Percentiles rank a stretch among this genome's conserved stretches.
Conservation (phyloP, 1,140 invertebrate genomes). For the Bicyclus anynana region DNA sequence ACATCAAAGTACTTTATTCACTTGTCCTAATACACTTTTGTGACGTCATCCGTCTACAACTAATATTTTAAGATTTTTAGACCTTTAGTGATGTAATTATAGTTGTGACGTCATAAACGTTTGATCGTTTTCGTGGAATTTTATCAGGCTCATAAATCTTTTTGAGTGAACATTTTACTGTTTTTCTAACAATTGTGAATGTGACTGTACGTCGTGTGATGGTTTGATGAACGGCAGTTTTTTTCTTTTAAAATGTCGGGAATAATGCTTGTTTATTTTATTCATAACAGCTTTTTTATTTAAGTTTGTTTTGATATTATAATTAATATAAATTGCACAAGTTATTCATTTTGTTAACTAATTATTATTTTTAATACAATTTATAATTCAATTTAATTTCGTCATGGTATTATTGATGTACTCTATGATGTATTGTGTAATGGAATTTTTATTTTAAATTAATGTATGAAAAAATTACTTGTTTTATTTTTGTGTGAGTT, state of each 20-base stretch:
- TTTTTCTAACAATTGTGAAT: conserved; percentile 1
- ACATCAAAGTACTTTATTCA: not conserved
- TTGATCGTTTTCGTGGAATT: not conserved
- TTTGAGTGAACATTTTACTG: not conserved
- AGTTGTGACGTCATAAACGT: not conserved
- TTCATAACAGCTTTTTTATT: not conserved
- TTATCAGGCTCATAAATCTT: not conserved
- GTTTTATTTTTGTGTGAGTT: not conserved
- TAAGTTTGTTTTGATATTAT: not conserved
- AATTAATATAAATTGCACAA: not conserved
- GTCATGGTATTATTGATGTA: conserved; percentile 10
- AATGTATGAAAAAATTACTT: conserved; percentile 14
- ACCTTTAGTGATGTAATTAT: not conserved
- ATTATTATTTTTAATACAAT: not conserved
- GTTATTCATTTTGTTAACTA: not conserved
- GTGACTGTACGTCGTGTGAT: not conserved
- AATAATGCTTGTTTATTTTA: too few relatives aligned
- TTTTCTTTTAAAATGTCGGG: too few relatives aligned
- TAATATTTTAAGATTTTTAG: not conserved
- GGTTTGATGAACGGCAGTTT: not conserved
- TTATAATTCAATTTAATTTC: not conserved
- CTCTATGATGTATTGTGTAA: conserved; percentile 16
- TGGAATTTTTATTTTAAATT: conserved; percentile 19
- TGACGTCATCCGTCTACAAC: not conserved
- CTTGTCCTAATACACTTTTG: not conserved